These are phyloP conservation scores for Colletes collaris DNA, from an alignment of 2,888 invertebrate genomes.

Conservation along the genomic window DNA sequence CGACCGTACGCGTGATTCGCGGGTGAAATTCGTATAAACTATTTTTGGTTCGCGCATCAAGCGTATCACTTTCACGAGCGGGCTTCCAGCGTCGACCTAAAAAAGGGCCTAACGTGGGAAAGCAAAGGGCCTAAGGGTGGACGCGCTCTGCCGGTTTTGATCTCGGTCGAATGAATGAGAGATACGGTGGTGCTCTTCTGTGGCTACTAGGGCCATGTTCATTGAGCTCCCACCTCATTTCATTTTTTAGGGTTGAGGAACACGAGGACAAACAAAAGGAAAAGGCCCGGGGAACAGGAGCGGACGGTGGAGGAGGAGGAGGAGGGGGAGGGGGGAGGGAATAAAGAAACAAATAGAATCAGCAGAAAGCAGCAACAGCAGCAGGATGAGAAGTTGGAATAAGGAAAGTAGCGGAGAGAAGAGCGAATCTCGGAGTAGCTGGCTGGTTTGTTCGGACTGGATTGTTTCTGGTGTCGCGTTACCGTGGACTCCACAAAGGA, in stretches of 20 bases:
- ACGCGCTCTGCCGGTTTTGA: constrained; percentile 55
- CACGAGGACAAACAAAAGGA: constrained; percentile 33
- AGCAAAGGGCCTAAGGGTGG: constrained; percentile 46
- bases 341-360: constrained; percentile 38
- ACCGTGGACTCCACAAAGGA: constrained; percentile 80
- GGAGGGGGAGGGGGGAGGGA: constrained; percentile 22
- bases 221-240: constrained; percentile 65
- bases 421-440: constrained; percentile 48
- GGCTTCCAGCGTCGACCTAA: constrained; percentile 13
- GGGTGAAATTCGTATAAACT: too few relatives aligned
- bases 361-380: constrained; percentile 37
- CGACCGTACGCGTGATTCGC: too few relatives aligned
- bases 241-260: constrained; percentile 50
- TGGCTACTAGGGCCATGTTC: constrained; percentile 66
- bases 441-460: constrained; percentile 73
- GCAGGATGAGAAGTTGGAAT: constrained; percentile 40
- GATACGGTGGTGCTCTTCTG: constrained; percentile 68
- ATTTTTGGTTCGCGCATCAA: too few relatives aligned
- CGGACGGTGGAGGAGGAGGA: constrained; percentile 2
- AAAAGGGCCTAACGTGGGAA: constrained; percentile 61
- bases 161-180: constrained; percentile 74
- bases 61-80: constrained; percentile 9
- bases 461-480: constrained; percentile 81
- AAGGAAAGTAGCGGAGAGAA: constrained; percentile 42
- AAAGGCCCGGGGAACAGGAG: background rate